Evolutionary conservation across 1,140 invertebrate genomes (phyloP).

Genomic region (Mactra quadrangularis): DNA sequence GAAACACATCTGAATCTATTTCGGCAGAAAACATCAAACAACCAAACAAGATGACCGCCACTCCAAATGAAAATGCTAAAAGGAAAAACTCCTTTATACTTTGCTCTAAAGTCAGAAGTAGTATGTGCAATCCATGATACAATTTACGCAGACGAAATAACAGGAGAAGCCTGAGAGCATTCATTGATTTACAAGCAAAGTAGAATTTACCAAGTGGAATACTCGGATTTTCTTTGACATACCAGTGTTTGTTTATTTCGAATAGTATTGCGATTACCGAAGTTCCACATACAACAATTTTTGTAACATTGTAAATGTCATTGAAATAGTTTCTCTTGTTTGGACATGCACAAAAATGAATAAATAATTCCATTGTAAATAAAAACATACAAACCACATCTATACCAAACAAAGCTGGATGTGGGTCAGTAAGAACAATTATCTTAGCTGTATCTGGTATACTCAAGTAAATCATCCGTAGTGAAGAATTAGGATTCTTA

Average conservation of each 20-base stretch:
- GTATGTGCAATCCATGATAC: conserved; percentile 1
- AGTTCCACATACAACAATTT: background rate
- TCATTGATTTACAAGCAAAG: background rate
- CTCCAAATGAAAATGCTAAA: background rate
- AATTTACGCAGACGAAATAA: conserved; percentile 9
- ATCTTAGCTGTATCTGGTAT: too few species aligned
- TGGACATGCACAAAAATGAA: conserved; percentile 7
- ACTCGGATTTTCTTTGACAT: too few species aligned
- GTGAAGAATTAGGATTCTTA: background rate
- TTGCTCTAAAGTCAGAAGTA: background rate
- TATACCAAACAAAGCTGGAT: too few species aligned
- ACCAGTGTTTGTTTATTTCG: background rate
- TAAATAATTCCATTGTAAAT: background rate
- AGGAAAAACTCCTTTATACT: conserved; percentile 22
- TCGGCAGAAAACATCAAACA: conserved; percentile 86
- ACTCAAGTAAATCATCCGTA: too few species aligned
- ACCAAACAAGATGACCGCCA: conserved; percentile 15
- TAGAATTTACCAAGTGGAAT: background rate
- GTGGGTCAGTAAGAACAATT: too few species aligned
- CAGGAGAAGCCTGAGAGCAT: background rate
- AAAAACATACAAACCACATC: conserved; percentile 11
- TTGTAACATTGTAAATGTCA: background rate
- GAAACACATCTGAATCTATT: conserved; percentile 50
- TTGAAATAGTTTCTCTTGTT: background rate
- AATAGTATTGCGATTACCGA: background rate